These are phyloP conservation scores for Linyphia triangularis DNA, from an alignment of 2,888 invertebrate genomes.

Conservation along the genomic window DNA sequence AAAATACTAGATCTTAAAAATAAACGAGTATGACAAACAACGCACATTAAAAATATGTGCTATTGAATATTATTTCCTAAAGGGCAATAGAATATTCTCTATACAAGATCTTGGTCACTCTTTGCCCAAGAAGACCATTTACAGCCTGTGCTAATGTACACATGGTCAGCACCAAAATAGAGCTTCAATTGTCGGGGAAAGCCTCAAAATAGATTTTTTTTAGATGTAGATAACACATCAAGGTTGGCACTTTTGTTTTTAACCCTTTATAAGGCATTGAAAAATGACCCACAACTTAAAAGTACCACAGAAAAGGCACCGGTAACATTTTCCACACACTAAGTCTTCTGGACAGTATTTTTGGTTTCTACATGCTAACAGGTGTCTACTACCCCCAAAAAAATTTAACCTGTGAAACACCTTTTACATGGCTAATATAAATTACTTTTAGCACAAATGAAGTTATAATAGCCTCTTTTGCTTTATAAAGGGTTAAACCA, in stretches of 20 bases:
- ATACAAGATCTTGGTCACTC: slow-evolving; percentile 64
- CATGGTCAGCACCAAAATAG: slow-evolving; percentile 71
- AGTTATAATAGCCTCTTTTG: too few relatives aligned
- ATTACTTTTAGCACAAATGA: too few relatives aligned
- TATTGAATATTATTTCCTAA: slow-evolving; percentile 49
- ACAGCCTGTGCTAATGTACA: slow-evolving; percentile 66
- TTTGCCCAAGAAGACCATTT: slow-evolving; percentile 58
- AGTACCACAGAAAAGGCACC: too few relatives aligned
- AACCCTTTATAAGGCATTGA: too few relatives aligned
- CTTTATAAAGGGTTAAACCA: too few relatives aligned
- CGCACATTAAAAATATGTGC: slow-evolving; percentile 75
- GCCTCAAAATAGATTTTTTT: slow-evolving; percentile 51
- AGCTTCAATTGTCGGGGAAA: slow-evolving; percentile 54
- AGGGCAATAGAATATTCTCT: slow-evolving; percentile 66
- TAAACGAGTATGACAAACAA: slow-evolving; percentile 73
- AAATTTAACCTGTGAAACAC: too few relatives aligned
- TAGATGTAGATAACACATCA: slow-evolving; percentile 69
- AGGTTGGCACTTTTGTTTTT: slow-evolving; percentile 70
- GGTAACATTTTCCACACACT: too few relatives aligned
- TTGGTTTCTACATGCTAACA: too few relatives aligned
- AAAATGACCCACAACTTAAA: too few relatives aligned
- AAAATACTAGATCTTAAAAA: slow-evolving; percentile 75
- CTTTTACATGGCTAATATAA: too few relatives aligned
- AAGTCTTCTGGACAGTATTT: too few relatives aligned
- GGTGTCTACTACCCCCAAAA: too few relatives aligned